These are phyloP conservation scores for Batillaria attramentaria DNA, from an alignment of 1,140 invertebrate species.

Conservation along the genomic window DNA sequence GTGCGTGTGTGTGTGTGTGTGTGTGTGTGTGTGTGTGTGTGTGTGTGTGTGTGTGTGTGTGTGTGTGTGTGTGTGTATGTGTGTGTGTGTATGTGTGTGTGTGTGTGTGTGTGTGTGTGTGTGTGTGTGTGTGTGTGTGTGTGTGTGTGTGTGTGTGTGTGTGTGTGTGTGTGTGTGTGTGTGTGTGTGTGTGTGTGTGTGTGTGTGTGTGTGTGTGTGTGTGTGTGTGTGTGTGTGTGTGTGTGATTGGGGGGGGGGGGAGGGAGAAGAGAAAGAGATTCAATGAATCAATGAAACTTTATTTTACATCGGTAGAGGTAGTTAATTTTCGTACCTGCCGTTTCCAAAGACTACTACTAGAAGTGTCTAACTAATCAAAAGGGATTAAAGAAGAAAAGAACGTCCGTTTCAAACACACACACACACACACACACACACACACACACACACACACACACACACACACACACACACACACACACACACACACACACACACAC, in stretches of 20 bases:
- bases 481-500: slow-evolving; percentile 15
- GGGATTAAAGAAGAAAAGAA: background rate
- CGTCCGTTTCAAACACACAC: background rate
- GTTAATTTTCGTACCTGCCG: background rate
- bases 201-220: no score
- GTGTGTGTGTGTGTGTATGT: background rate
- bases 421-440: background rate
- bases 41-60: slow-evolving; percentile 1
- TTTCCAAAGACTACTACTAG: background rate
- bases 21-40: background rate
- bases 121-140: no score
- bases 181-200: no score
- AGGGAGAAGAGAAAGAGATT: background rate
- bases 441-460: slow-evolving; percentile 20
- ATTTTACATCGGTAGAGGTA: no score
- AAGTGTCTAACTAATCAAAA: background rate
- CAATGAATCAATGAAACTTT: no score
- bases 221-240: background rate
- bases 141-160: no score
- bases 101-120: slow-evolving; percentile 12
- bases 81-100: slow-evolving; percentile 25
- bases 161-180: no score
- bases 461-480: slow-evolving; percentile 23
- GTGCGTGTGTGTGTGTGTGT: background rate
- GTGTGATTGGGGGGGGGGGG: background rate